Percentiles rank a stretch among this genome's conserved stretches.
Evolutionary conservation across 2,888 invertebrate genomes (phyloP).

Genomic region (Mesopsocus fuscifrons): DNA sequence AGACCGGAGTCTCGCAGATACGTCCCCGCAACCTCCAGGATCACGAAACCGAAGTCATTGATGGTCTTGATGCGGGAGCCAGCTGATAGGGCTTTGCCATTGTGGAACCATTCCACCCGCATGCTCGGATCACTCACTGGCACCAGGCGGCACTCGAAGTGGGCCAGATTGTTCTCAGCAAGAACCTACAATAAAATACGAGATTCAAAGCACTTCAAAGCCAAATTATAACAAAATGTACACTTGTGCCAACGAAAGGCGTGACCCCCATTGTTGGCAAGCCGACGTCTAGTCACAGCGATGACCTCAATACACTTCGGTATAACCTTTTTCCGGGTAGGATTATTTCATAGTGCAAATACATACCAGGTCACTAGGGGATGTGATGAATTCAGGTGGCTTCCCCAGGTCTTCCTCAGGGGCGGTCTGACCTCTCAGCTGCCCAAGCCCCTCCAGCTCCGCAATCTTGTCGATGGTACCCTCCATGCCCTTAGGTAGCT

Average conservation of each 20-base stretch:
- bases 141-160: conserved; percentile 77
- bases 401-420: conserved; percentile 68
- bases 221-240: too few relatives aligned
- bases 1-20: conserved; percentile 75
- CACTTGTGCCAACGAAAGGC: too few relatives aligned
- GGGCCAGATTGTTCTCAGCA: conserved; percentile 72
- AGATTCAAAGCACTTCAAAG: too few relatives aligned
- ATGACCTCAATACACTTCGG: too few relatives aligned
- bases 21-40: conserved; percentile 85
- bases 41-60: conserved; percentile 94
- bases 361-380: conserved; percentile 68
- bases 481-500: conserved; percentile 83
- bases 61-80: conserved; percentile 89
- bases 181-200: too few relatives aligned
- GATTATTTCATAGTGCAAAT: too few relatives aligned
- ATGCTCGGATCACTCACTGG: conserved; percentile 85
- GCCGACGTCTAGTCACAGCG: too few relatives aligned
- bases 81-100: conserved; percentile 79
- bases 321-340: too few relatives aligned
- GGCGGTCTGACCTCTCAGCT: conserved; percentile 40
- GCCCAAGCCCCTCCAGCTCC: conserved; percentile 70
- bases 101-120: conserved; percentile 95
- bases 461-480: conserved; percentile 86
- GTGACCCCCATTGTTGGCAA: too few relatives aligned
- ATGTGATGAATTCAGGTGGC: conserved; percentile 79